A percentile compares a stretch with the other conserved stretches of the same genome.
These are phyloP conservation scores for Mus spicilegus DNA, from an alignment of 2,113 vertebrate species.

Conservation along the genomic window DNA sequence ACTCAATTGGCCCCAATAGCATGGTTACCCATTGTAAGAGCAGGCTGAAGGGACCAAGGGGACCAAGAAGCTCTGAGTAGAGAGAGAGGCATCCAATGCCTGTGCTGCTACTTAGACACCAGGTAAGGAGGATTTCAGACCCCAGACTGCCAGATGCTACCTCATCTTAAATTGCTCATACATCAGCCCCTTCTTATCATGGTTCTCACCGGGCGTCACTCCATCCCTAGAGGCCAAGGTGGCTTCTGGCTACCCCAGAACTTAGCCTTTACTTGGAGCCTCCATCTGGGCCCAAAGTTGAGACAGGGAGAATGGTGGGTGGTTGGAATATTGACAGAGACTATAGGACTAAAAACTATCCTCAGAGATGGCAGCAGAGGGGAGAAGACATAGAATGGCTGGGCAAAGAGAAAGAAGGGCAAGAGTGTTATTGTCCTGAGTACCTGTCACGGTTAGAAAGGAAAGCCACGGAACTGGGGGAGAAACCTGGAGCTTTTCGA, in stretches of 20 bases:
- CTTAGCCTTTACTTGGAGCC: not conserved
- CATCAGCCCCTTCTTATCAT: not conserved
- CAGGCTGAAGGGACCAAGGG: not conserved
- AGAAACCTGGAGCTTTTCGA: not conserved
- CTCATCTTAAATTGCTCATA: not conserved
- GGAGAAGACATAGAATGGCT: not conserved
- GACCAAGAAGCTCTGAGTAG: not conserved
- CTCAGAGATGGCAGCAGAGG: not conserved
- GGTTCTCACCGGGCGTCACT: not conserved
- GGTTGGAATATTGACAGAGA: not conserved
- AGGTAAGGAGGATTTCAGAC: not conserved
- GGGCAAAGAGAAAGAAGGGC: not conserved
- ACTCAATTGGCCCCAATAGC: not conserved
- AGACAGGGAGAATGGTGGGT: not conserved
- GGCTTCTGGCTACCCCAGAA: not conserved
- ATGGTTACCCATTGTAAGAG: not conserved
- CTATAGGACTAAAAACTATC: not conserved
- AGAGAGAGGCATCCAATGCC: fast-evolving
- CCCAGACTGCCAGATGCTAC: not conserved
- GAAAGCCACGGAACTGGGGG: not conserved
- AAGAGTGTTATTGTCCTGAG: too few species aligned
- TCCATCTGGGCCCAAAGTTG: not conserved
- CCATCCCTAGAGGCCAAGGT: not conserved
- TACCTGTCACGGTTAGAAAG: not conserved
- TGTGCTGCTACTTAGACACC: not conserved